Evolutionary conservation across 1,140 invertebrate genomes (phyloP), one percentile per base, ranked within the genome.

Genomic region (Pseudoatta argentina): DNA sequence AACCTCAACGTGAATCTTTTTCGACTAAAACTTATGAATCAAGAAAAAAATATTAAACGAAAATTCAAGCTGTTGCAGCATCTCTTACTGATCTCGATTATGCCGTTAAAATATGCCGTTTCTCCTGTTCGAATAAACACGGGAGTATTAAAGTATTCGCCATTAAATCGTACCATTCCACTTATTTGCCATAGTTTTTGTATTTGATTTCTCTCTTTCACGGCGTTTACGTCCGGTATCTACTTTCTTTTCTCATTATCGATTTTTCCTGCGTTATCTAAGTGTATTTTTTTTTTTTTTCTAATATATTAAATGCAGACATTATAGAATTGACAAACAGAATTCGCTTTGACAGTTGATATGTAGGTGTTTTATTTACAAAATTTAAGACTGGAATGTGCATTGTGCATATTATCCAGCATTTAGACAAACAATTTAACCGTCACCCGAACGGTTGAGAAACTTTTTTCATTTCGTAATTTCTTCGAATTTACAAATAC

Each of bases 191-290:
- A 30, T 27, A 53, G 69, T 51, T 72, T 72, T 69, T 69, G 21
- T 72, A 51, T 72, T 72, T 72, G 69, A 72, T 72, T 72, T 72
- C 69, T 72, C 44, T 72, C 39, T 53, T 72, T 27, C 21, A 27
- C 16, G 16, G 8, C 69, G 6, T 53, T 72, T 16, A 18, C 8
- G 1, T 12, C 39, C 21, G 39, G 14, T 27, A 8, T 51, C 66
- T 6, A 51, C 18, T 73, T 30, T 72, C 24, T 21, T 59, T 61
- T 24, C 53, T 39, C 53, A 2, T 24, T 14, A 1, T 27, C n/a
- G 18, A 10, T 75, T 76, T 39, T 24, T 5, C 30, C 24, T 12
- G 2, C 14, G 10, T 59, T 75, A 59, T 59, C 18, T 1, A 39
- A 39, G 16, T 67, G 39, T 16, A 16, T 30, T 30, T 30, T 30